Evolutionary conservation across 1,140 invertebrate genomes (phyloP), one percentile per base, ranked within the genome.

Genomic region (Drosophila chauvacae): DNA sequence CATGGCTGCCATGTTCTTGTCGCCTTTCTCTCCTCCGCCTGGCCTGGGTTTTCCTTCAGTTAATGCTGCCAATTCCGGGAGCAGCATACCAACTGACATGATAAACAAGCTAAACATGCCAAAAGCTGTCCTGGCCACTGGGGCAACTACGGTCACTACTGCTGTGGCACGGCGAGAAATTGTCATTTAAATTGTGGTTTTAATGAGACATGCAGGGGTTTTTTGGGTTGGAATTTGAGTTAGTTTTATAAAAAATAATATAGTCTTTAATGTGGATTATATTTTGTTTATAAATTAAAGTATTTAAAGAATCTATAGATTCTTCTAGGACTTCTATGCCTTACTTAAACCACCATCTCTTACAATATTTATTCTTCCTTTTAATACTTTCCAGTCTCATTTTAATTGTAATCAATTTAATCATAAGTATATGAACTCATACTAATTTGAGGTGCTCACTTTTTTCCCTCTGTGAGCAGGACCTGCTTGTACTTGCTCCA

Each of bases 31-130:
- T 64, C 45, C 56, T 47, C 33, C 33, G 64, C 50, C 14, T n/a
- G 37, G 11, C 45, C 45, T 47, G 26, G 20, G 39, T 41, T 42
- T 53, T 33, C 50, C 16, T 42, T 53, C 53, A 80, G 77, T 88
- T 90, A 90, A 84, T 84, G 74, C 81, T 88, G 84, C 85, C 85
- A 88, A 88, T 88, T 87, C 85, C 65, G 75, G 53, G 39, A 78
- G 45, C 58, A 78, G 41, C 51, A 70, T 78, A 78, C 76, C 76
- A 63, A 78, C 59, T 88, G 85, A 88, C 84, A 90, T 55, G 84
- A 88, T 88, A 90, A 88, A 88, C 84, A 88, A 78, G 84, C 85
- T 70, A 56, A 60, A 77, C 65, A 53, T 53, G 71, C 71, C 57
- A 44, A 50, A 64, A 79, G 60, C 35, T 44, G 42, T 60, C 42